phyloP scores from a whole-genome alignment of 2,797 vertebrate species.

The Siniperca obscura region DNA sequence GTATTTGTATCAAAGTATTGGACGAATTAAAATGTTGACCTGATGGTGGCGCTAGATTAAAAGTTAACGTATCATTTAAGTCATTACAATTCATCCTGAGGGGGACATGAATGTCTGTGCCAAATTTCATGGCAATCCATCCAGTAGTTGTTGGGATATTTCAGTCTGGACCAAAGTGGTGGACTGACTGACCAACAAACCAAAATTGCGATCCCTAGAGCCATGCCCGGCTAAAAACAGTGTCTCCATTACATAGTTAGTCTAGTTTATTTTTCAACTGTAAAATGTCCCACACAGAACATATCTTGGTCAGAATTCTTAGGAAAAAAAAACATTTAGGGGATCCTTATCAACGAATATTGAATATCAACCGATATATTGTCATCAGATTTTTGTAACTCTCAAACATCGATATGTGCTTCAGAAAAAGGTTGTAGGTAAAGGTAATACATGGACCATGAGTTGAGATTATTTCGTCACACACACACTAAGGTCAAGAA shows the following conservation, averaged over 20 bases:
- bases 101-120: background rate
- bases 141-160: background rate
- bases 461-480: slow-evolving; percentile 21
- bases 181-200: background rate
- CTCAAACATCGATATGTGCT: background rate
- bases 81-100: background rate
- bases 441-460: background rate
- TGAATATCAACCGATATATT: background rate
- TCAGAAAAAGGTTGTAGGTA: background rate
- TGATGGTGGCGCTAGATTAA: background rate
- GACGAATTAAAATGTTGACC: background rate
- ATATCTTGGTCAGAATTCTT: background rate
- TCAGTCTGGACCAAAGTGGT: background rate
- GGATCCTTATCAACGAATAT: too few species aligned
- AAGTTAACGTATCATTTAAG: too few species aligned
- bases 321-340: background rate
- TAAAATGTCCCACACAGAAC: background rate
- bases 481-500: background rate
- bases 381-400: background rate
- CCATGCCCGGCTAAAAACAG: background rate
- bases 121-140: background rate
- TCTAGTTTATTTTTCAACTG: too few species aligned
- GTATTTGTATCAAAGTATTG: background rate
- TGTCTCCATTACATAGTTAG: too few species aligned
- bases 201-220: too few species aligned